phyloP scores from a whole-genome alignment of 2,888 invertebrate species.

The Nephrocerus scutellatus region DNA sequence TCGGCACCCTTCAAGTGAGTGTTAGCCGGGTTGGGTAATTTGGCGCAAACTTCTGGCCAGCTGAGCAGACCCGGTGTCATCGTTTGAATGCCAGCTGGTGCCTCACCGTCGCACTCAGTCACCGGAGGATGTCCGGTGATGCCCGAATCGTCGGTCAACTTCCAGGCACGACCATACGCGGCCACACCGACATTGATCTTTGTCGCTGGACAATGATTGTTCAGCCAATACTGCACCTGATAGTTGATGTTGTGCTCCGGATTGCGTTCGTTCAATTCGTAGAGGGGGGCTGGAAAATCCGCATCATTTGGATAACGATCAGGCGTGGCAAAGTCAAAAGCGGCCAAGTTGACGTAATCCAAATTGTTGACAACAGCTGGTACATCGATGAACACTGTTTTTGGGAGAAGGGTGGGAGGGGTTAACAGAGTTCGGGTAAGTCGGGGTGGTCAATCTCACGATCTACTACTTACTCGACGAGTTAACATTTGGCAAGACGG shows the following conservation, averaged over 20 bases:
- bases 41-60: constrained; percentile 73
- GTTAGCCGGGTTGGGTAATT: constrained; percentile 60
- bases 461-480: constrained; percentile 56
- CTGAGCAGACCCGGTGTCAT: constrained; percentile 63
- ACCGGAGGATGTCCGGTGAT: constrained; percentile 73
- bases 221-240: constrained; percentile 59
- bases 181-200: constrained; percentile 68
- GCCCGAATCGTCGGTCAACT: constrained; percentile 65
- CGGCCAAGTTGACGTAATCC: constrained; percentile 70
- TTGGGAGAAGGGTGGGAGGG: not conserved
- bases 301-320: constrained; percentile 70
- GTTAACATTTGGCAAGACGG: constrained; percentile 73
- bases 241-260: constrained; percentile 62
- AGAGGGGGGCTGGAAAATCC: constrained; percentile 68
- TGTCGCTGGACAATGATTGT: constrained; percentile 53
- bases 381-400: constrained; percentile 68
- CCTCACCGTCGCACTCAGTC: constrained; percentile 59
- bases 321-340: constrained; percentile 73
- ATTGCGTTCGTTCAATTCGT: constrained; percentile 65
- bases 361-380: constrained; percentile 67
- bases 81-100: constrained; percentile 65
- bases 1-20: constrained; percentile 57
- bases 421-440: too few species aligned
- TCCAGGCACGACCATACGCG: constrained; percentile 70
- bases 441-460: not conserved